Evolutionary conservation across 2,797 vertebrate genomes (phyloP).

Genomic region (Pyrrhura leucotis): DNA sequence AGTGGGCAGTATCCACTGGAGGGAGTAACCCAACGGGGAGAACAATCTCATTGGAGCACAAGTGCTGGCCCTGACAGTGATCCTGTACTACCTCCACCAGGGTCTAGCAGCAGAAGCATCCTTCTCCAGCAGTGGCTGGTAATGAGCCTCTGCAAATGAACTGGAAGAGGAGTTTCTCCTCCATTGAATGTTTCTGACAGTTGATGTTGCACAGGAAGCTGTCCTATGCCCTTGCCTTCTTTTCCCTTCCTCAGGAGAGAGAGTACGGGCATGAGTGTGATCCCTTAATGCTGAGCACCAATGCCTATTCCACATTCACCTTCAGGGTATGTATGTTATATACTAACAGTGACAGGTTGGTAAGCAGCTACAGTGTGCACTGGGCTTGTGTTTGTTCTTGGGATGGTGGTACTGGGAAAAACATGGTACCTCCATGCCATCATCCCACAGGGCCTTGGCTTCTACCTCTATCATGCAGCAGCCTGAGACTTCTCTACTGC

Average conservation of each 20-base stretch:
- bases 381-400: conserved; percentile 30
- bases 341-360: not conserved
- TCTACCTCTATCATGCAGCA: conserved; percentile 61
- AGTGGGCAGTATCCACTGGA: not conserved
- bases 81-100: conserved; percentile 56
- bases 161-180: conserved; percentile 66
- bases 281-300: conserved; percentile 44
- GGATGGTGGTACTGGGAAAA: conserved; percentile 6
- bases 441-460: conserved; percentile 38
- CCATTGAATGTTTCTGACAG: conserved; percentile 42
- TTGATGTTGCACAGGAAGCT: conserved; percentile 63
- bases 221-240: conserved; percentile 41
- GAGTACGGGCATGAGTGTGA: not conserved
- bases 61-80: conserved; percentile 38
- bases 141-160: conserved; percentile 51
- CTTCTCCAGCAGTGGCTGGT: conserved; percentile 43
- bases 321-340: conserved; percentile 12
- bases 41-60: not conserved
- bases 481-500: not conserved
- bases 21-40: not conserved
- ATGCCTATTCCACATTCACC: conserved; percentile 40
- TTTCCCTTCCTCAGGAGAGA: conserved; percentile 44
- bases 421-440: not conserved
- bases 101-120: conserved; percentile 47
- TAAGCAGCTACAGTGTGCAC: conserved; percentile 39